Base-by-base conservation (phyloP, 2,797 vertebrate species). In the Rhynchotus rufescens region DNA sequence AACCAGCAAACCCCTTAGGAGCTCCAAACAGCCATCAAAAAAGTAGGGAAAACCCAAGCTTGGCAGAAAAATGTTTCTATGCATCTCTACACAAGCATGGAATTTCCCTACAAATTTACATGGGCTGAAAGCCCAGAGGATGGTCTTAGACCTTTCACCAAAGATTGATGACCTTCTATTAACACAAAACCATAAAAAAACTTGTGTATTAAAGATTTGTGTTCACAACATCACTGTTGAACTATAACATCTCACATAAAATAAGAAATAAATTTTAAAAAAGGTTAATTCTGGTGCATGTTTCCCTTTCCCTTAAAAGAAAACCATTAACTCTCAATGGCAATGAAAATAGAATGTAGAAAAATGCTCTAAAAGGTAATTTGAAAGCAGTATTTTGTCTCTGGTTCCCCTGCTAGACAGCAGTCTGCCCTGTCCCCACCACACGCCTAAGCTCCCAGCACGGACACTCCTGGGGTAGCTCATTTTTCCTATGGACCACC, bases 71-170 rank as follows among this genome's bases (percentile, higher is more conserved):
- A 68, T 3, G 5, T 61, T 26, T 84, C 8, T 80, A n/a, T 77
- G 40, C 68, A 68, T 68, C 69, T 66, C 59, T n/a, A 28, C 78
- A 34, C 0, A 1, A 11, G 66, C 3, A 3, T 3, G 90, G 94
- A 91, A 90, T 80, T 95, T 84, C 92, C 89, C 88, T 83, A 59
- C 19, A 66, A 91, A 91, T 80, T 77, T 75, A 91, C 56, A 1
- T 15, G 23, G 66, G 62, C 54, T 66, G 32, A 62, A 83, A 77
- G 69, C 73, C 81, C 85, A 71, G 40, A 42, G 26, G 34, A 65
- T 14, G 65, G 45, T 57, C 23, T 13, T 21, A 8, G 10, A 7
- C 59, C 62, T 69, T 52, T n/a, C 15, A 45, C 5, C 19, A 9
- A 77, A 86, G 25, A 71, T 23, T 36, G 40, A 72, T 10, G 12